phyloP scores from a whole-genome alignment of 2,888 invertebrate species.

The Hybos culiciformis region DNA sequence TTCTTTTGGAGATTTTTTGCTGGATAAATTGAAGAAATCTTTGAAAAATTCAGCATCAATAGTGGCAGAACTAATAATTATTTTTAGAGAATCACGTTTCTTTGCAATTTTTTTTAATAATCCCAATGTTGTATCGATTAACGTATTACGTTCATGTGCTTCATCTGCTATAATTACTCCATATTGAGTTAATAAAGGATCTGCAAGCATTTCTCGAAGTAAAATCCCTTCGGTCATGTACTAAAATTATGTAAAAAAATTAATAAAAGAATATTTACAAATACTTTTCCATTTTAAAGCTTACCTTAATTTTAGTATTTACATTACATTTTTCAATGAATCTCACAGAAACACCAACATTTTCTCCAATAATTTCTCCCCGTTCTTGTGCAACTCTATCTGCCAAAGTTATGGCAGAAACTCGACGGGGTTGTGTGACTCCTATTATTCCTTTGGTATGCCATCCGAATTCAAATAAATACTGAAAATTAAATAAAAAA shows the following conservation, averaged over 20 bases:
- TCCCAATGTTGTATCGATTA: conserved; percentile 90
- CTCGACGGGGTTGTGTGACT: conserved; percentile 82
- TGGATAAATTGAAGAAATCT: conserved; percentile 55
- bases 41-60: conserved; percentile 79
- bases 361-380: conserved; percentile 57
- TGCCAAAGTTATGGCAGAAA: conserved; percentile 81
- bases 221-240: conserved; percentile 95
- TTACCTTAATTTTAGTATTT: conserved; percentile 60
- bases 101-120: conserved; percentile 81
- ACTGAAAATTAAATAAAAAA: conserved; percentile 47
- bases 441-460: conserved; percentile 63
- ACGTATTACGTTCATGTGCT: conserved; percentile 85
- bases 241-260: conserved; percentile 34
- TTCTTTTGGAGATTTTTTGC: conserved; percentile 40
- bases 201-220: conserved; percentile 85
- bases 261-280: background rate
- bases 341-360: conserved; percentile 77
- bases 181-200: conserved; percentile 83
- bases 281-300: conserved; percentile 11
- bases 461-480: conserved; percentile 79
- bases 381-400: conserved; percentile 79
- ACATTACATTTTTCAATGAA: conserved; percentile 52
- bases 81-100: conserved; percentile 64
- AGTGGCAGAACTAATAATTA: conserved; percentile 91
- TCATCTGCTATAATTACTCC: conserved; percentile 83